Conservation (phyloP, 2,113 vertebrate genomes). For the Notiomystis cincta region DNA sequence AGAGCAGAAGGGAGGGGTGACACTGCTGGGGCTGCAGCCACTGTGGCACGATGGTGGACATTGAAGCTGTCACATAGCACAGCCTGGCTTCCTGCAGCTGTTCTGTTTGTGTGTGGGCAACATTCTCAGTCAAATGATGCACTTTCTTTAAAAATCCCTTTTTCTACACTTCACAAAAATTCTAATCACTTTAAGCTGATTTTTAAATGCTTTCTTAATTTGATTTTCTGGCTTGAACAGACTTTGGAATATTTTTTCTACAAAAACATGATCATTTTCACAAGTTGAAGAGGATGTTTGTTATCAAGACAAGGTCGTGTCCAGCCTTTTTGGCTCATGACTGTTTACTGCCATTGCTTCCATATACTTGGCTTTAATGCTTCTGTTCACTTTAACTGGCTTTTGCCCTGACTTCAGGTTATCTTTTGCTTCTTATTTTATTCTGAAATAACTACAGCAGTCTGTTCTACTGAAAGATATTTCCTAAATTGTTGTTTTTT, state of each 20-base stretch:
- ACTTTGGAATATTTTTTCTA: not conserved
- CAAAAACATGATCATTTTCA: not conserved
- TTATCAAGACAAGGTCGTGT: not conserved
- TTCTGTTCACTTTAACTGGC: not conserved
- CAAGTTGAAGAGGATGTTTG: not conserved
- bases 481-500: not conserved
- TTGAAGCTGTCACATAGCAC: accelerated
- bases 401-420: not conserved
- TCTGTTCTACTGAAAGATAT: not conserved
- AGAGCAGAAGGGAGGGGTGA: not conserved
- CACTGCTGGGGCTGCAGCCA: not conserved
- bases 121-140: not conserved
- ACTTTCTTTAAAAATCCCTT: constrained; percentile 21
- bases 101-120: not conserved
- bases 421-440: not conserved
- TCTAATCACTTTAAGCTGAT: constrained; percentile 53
- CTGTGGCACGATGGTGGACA: not conserved
- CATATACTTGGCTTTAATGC: not conserved
- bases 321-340: not conserved
- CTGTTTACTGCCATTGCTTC: not conserved
- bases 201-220: constrained; percentile 40
- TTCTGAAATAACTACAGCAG: not conserved
- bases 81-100: not conserved
- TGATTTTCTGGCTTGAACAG: constrained; percentile 26
- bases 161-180: constrained; percentile 42